Base-by-base conservation (phyloP, 2,113 vertebrate genomes). In the Leucosticte australis region DNA sequence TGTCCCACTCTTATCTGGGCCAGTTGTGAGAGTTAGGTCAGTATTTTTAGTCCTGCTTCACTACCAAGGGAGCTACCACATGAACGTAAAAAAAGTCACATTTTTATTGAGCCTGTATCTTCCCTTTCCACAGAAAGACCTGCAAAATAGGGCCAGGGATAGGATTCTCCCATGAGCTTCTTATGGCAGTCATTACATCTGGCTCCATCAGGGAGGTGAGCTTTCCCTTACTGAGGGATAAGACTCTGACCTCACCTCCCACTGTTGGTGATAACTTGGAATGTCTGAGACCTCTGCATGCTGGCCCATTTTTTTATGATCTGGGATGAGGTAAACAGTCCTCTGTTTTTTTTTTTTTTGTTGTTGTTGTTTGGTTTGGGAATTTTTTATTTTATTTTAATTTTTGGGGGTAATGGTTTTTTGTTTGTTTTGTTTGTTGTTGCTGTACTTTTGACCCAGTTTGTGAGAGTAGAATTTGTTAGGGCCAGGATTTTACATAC, bases 51-150 rank as follows among this genome's bases (percentile, higher is more conserved):
- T 74, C 47, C 39, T 86, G 44, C 52, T 80, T 95, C 46, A 37
- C 76, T 63, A 52, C 79, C 71, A 84, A 86, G 87, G 92, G 76
- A 93, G 56, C 64, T 91, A 90, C 86, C 90, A 88, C 3, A 1
- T 55, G 49, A 86, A 26, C 67, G 20, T 60, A 90, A 88, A 92
- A 80, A 94, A 94, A 73, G 75, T 90, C 81, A 69, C 13, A 19
- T 94, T 94, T 94, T 96, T 92, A 94, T 85, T 91, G 93, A 96
- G 95, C 89, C 74, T 94, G 42, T 97, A 44, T 95, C 94, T 97
- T 96, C 93, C 95, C 89, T 96, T 91, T 95, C 90, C 89, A 92
- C 91, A 94, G 95, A 96, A 95, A 90, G 79, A 94, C 49, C 93
- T 2, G 93, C 93, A 90, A 83, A 82, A 88, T 95, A 96, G 95